Evolutionary conservation across 37 sponge, comb jelly and placozoan genomes (phyloP).

Genomic region (Petrosia ficiformis): DNA sequence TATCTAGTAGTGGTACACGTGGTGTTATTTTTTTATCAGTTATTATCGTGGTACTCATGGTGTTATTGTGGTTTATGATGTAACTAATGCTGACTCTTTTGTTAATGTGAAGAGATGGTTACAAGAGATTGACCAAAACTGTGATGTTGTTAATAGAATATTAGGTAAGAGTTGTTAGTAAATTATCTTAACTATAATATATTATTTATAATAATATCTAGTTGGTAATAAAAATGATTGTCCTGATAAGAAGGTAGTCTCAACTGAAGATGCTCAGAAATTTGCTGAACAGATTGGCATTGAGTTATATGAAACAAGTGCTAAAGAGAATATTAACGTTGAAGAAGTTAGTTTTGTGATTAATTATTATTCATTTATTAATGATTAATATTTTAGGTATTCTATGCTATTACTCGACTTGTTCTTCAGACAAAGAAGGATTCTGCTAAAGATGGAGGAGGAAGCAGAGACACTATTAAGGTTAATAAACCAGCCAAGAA

Average conservation of each 20-base stretch:
- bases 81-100: slow-evolving; percentile 93
- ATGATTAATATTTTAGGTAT: slow-evolving; percentile 62
- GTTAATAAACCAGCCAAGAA: slow-evolving; percentile 29
- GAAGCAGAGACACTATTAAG: slow-evolving; percentile 52
- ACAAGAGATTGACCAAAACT: slow-evolving; percentile 98
- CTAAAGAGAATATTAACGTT: slow-evolving; percentile 96
- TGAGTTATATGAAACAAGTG: slow-evolving; percentile 91
- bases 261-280: slow-evolving; percentile 82
- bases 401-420: slow-evolving; percentile 87
- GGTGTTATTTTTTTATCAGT: slow-evolving; percentile 17
- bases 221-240: slow-evolving; percentile 98
- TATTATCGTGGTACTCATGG: slow-evolving; percentile 99
- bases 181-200: no score
- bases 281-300: slow-evolving; percentile 95
- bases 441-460: slow-evolving; percentile 45
- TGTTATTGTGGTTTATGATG: slow-evolving; percentile 98
- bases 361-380: not conserved
- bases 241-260: slow-evolving; percentile 91
- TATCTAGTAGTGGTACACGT: no score
- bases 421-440: slow-evolving; percentile 87
- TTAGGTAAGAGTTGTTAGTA: slow-evolving; percentile 67
- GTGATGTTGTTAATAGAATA: slow-evolving; percentile 92
- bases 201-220: slow-evolving; percentile 10
- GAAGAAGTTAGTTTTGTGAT: slow-evolving; percentile 79
- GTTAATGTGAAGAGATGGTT: slow-evolving; percentile 96